phyloP scores from a whole-genome alignment of 2,888 invertebrate species.

The Falcaria lacertinaria region DNA sequence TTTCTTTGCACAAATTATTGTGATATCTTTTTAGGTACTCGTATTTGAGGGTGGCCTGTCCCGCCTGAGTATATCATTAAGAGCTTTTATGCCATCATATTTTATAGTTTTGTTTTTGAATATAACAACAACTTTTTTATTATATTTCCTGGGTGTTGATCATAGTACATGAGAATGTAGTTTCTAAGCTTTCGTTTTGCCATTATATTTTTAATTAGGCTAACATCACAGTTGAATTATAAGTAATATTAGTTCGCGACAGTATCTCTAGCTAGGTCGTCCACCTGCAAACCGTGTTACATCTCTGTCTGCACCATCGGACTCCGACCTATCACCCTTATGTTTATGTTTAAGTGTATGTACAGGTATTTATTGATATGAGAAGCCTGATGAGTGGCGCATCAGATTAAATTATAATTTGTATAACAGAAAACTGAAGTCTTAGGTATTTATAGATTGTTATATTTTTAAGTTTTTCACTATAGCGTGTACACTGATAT shows the following conservation, averaged over 20 bases:
- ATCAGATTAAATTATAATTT: slow-evolving; percentile 39
- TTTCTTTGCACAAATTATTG: not conserved
- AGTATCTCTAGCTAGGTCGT: slow-evolving; percentile 6
- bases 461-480: slow-evolving; percentile 46
- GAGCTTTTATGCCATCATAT: not conserved
- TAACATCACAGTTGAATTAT: slow-evolving; percentile 49
- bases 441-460: slow-evolving; percentile 47
- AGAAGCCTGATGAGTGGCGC: slow-evolving; percentile 49
- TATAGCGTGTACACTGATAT: slow-evolving; percentile 51
- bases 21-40: not conserved
- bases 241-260: slow-evolving; percentile 35
- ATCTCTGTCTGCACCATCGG: too few species aligned
- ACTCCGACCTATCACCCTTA: slow-evolving; percentile 22
- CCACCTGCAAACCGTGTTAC: slow-evolving; percentile 8
- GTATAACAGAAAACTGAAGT: slow-evolving; percentile 17
- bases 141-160: slow-evolving; percentile 28
- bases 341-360: slow-evolving; percentile 50
- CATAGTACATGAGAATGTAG: slow-evolving; percentile 35
- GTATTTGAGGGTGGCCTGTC: not conserved
- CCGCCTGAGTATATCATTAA: not conserved
- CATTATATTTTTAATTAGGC: slow-evolving; percentile 44
- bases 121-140: slow-evolving; percentile 18
- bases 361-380: slow-evolving; percentile 70
- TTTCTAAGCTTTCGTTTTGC: slow-evolving; percentile 40
- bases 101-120: not conserved